A percentile compares a stretch with the other conserved stretches of the same genome.
These are phyloP conservation scores for Amphiduros pacificus DNA, from an alignment of 2,888 invertebrate species.

Conservation along the genomic window DNA sequence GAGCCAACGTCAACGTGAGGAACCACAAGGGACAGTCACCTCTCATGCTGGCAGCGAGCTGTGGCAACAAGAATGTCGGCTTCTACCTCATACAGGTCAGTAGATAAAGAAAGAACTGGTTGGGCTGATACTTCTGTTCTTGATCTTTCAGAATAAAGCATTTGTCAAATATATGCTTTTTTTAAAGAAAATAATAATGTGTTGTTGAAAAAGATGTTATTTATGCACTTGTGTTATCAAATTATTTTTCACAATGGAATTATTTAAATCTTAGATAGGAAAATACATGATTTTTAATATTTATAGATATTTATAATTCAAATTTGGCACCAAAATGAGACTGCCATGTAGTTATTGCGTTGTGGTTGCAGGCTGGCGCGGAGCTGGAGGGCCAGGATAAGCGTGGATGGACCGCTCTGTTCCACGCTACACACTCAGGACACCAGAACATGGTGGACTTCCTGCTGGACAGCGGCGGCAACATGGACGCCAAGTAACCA, in stretches of 20 bases:
- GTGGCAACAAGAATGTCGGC: conserved; percentile 62
- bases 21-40: conserved; percentile 59
- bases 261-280: no score
- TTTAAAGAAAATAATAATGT: no score
- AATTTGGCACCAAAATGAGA: no score
- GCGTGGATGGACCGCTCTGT: conserved; percentile 60
- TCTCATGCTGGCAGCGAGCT: conserved; percentile 63
- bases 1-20: conserved; percentile 46
- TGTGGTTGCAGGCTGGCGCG: conserved; percentile 53
- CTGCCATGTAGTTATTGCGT: no score
- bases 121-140: background rate
- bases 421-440: conserved; percentile 60
- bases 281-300: no score
- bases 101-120: background rate
- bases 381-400: conserved; percentile 57
- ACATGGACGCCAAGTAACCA: conserved; percentile 54
- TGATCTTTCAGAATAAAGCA: background rate
- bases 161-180: no score
- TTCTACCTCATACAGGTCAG: conserved; percentile 55
- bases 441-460: conserved; percentile 60
- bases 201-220: no score
- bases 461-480: conserved; percentile 57
- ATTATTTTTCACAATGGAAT: no score
- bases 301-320: no score
- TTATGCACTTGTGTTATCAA: no score